Conservation (phyloP, 2,888 invertebrate species). For the Eupithecia tripunctaria region DNA sequence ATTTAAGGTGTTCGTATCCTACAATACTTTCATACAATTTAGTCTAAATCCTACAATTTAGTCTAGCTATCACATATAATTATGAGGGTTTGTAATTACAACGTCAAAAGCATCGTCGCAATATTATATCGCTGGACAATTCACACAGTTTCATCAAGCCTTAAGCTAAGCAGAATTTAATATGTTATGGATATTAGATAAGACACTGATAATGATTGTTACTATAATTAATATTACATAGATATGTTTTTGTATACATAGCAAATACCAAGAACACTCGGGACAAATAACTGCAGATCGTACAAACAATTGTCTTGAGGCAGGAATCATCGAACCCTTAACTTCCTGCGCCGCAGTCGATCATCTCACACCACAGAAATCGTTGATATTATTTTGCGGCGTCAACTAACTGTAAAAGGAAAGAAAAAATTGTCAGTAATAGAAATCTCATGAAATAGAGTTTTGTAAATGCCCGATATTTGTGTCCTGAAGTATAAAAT, state of each 20-base stretch:
- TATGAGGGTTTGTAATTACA: background rate
- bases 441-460: background rate
- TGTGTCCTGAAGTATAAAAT: slow-evolving; percentile 36
- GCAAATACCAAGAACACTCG: background rate
- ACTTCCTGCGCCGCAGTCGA: background rate
- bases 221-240: too few relatives aligned
- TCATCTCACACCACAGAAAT: background rate
- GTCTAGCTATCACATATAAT: background rate
- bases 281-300: background rate
- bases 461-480: background rate
- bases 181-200: too few relatives aligned
- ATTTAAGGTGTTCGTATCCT: background rate
- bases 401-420: too few relatives aligned
- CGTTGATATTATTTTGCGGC: too few relatives aligned
- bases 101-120: background rate
- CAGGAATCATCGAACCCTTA: background rate
- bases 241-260: too few relatives aligned
- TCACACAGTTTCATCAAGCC: background rate
- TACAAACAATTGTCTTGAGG: background rate
- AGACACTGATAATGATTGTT: too few relatives aligned
- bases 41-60: background rate
- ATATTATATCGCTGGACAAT: background rate
- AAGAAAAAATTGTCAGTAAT: background rate
- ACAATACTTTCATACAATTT: background rate
- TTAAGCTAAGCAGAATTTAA: background rate